phyloP scores from a whole-genome alignment of 2,888 invertebrate species.

The Apotomis turbidana region DNA sequence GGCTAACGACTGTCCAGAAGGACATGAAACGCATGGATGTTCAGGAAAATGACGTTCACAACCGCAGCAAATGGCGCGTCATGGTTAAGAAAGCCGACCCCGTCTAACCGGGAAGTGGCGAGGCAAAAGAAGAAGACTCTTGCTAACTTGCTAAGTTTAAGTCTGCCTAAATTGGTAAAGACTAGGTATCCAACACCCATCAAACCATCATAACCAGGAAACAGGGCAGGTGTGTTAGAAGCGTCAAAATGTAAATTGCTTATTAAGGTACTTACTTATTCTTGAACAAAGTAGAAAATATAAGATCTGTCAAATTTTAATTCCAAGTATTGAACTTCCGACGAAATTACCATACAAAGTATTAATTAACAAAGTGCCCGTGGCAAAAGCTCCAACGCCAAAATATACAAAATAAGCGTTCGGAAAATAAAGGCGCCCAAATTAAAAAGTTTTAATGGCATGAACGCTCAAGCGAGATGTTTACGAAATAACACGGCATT shows the following conservation, averaged over 20 bases:
- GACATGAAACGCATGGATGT: no score
- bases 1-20: no score
- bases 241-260: no score
- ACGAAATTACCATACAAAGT: constrained; percentile 18
- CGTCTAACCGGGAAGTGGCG: no score
- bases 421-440: constrained; percentile 11
- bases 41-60: no score
- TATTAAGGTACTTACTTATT: background rate
- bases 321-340: constrained; percentile 6
- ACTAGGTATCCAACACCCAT: no score
- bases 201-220: no score
- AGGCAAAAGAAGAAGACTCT: no score
- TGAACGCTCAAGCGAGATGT: constrained; percentile 8
- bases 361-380: constrained; percentile 12
- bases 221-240: background rate
- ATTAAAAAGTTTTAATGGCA: constrained; percentile 11
- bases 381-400: constrained; percentile 11
- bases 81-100: no score
- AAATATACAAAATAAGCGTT: constrained; percentile 25
- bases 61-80: no score
- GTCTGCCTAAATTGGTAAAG: no score
- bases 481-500: background rate
- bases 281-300: background rate
- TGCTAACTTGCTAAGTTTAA: no score
- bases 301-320: background rate